Evolutionary conservation across 2,797 vertebrate species (phyloP), one percentile per base, ranked within the genome.

Genomic region (Falco peregrinus): DNA sequence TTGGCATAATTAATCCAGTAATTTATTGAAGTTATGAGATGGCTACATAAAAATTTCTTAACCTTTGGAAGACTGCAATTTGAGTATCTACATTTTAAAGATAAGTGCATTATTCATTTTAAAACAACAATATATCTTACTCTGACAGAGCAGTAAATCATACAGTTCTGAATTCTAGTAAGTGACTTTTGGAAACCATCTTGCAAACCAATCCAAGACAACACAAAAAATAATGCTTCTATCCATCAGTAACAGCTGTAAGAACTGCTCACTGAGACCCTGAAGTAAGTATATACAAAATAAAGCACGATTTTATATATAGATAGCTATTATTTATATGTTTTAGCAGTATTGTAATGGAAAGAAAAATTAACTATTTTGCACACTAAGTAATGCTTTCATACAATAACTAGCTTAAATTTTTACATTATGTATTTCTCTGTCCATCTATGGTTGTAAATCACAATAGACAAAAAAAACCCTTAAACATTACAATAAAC

Each of bases 271-370:
- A 60, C 1, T 50, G 15, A 74, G 15, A 60, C 6, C 61, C 31
- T 71, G 10, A 29, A 43, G 7, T 9, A 78, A 2, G 6, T 12
- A 57, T 0, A 53, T 5, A 29, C 3, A 69, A 53, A 85, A 79
- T 26, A 64, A 83, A n/a, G 2, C 10, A 35, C 2, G 47, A 33
- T 26, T 71, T 65, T 65, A 50, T 13, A 33, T 1, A 41, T 3
- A 9, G 5, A 56, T 10, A 2, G 0, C 4, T 39, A 64, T n/a
- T 20, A 76, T 21, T 51, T 50, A 37, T 9, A 86, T 0, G 0
- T 33, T 70, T 29, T 60, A 69, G 14, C 22, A 33, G 35, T 65
- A 65, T 1, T 56, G 33, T 39, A 69, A 54, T 3, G 15, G 11
- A 87, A 3, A 79, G 2, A 69, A 48, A 41, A 31, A 5, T 4